phyloP scores from a whole-genome alignment of 2,797 vertebrate genomes.

The Graptemys geographica region DNA sequence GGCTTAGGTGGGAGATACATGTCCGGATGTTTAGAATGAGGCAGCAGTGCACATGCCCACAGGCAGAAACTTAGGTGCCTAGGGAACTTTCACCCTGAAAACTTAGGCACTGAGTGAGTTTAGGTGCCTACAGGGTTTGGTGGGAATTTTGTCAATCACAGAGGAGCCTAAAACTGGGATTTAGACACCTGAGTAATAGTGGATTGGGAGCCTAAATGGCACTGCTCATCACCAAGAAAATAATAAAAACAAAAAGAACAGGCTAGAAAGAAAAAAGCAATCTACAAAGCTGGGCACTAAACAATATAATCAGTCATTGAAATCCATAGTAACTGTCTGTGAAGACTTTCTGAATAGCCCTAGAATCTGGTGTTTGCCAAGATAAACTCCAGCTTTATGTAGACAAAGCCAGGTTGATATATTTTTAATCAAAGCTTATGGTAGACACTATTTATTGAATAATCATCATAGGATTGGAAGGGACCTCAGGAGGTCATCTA shows the following conservation, averaged over 20 bases:
- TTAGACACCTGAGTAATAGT: no score
- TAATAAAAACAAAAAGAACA: background rate
- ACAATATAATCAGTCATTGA: background rate
- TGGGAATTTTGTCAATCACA: no score
- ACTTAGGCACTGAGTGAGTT: no score
- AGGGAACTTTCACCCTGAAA: no score
- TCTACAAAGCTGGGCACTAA: background rate
- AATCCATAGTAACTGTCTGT: background rate
- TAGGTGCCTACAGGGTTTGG: no score
- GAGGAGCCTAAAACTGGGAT: no score
- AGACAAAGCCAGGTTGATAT: fast-evolving
- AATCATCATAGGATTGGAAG: background rate
- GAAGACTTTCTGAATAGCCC: background rate
- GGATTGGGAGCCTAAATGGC: no score
- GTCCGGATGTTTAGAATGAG: no score
- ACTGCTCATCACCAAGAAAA: background rate
- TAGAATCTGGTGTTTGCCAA: background rate
- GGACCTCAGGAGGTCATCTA: no score
- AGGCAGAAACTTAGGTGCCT: no score
- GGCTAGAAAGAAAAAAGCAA: background rate
- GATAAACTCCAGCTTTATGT: background rate
- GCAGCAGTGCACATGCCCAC: no score
- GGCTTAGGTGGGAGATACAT: no score
- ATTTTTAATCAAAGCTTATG: background rate
- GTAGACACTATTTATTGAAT: background rate